phyloP scores from a whole-genome alignment of 2,888 invertebrate species.

The Lypha dubia region DNA sequence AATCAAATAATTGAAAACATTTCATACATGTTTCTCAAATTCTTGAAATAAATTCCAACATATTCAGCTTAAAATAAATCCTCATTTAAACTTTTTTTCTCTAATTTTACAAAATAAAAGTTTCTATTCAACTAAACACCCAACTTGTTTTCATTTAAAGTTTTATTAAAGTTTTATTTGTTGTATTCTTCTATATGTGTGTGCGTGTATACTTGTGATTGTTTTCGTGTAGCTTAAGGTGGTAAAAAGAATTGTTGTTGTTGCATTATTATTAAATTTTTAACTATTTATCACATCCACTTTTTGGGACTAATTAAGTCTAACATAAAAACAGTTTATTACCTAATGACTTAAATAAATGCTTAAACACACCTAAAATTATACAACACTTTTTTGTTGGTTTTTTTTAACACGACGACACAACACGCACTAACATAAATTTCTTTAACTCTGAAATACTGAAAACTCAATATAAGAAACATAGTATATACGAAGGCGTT shows the following conservation, averaged over 20 bases:
- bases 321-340: slow-evolving; percentile 69
- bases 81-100: background rate
- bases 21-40: background rate
- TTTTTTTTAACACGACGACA: slow-evolving; percentile 52
- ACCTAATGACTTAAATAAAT: slow-evolving; percentile 71
- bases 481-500: background rate
- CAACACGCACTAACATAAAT: slow-evolving; percentile 69
- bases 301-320: slow-evolving; percentile 66
- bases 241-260: slow-evolving; percentile 36
- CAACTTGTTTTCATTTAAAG: background rate
- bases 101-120: slow-evolving; percentile 1
- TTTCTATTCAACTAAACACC: background rate
- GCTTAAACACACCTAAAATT: slow-evolving; percentile 67
- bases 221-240: background rate
- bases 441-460: slow-evolving; percentile 33
- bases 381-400: slow-evolving; percentile 42
- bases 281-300: slow-evolving; percentile 56
- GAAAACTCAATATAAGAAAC: background rate
- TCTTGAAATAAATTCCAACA: background rate
- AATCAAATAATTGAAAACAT: background rate
- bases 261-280: slow-evolving; percentile 47
- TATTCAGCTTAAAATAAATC: background rate
- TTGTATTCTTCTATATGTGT: background rate
- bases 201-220: background rate
- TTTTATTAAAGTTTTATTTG: slow-evolving; percentile 15